A percentile compares a stretch with the other conserved stretches of the same genome.
phyloP scores from a whole-genome alignment of 2,113 vertebrate genomes.

The Anthoscopus minutus region DNA sequence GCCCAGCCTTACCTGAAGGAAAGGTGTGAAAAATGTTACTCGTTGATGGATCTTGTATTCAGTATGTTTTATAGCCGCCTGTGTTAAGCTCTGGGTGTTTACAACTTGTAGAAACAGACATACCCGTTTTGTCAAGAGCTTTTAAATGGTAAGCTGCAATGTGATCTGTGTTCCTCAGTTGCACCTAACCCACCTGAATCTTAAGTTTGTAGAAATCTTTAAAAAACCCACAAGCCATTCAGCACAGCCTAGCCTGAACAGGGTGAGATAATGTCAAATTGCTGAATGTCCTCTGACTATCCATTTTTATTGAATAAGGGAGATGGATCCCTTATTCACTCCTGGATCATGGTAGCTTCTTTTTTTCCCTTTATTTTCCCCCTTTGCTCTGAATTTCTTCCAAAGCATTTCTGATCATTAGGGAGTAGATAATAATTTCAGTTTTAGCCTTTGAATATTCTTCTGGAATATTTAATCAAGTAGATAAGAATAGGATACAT shows the following conservation, averaged over 20 bases:
- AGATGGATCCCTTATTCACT: neutral
- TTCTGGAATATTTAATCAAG: neutral
- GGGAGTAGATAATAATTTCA: neutral
- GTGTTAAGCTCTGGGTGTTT: neutral
- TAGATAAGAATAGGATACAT: neutral
- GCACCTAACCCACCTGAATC: neutral
- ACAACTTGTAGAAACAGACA: neutral
- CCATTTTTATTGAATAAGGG: neutral
- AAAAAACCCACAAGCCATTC: neutral
- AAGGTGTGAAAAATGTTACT: neutral
- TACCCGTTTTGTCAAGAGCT: neutral
- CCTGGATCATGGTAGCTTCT: neutral
- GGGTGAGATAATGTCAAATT: neutral
- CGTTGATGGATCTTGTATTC: neutral
- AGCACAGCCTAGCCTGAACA: neutral
- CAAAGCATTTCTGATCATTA: neutral
- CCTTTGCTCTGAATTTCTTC: neutral
- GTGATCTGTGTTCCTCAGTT: neutral
- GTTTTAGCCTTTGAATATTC: neutral
- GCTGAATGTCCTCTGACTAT: neutral
- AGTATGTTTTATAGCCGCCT: neutral
- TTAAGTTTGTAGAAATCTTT: neutral
- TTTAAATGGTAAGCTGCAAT: neutral
- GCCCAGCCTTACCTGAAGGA: neutral
- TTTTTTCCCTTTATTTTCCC: rapidly evolving